These are phyloP conservation scores for Epicauta chinensis DNA, from an alignment of 1,140 invertebrate species.

Conservation along the genomic window DNA sequence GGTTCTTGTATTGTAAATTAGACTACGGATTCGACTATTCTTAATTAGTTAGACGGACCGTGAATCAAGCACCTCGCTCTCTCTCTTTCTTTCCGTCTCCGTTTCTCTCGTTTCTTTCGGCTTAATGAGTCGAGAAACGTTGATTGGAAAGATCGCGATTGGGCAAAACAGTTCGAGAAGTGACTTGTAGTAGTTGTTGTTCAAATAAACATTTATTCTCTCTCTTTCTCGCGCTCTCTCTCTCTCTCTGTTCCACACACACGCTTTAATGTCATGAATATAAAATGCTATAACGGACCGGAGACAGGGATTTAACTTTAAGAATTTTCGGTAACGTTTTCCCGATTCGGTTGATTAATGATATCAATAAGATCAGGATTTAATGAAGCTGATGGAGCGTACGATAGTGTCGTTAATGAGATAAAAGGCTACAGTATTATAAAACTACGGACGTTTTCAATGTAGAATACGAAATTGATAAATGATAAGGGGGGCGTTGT, in stretches of 20 bases:
- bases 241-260: too few relatives aligned
- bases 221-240: too few relatives aligned
- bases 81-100: too few relatives aligned
- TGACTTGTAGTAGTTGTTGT: too few relatives aligned
- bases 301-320: not conserved
- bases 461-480: too few relatives aligned
- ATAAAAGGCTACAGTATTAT: too few relatives aligned
- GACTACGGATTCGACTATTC: constrained; percentile 9
- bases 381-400: constrained; percentile 15
- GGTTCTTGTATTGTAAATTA: not conserved
- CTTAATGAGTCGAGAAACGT: constrained; percentile 11
- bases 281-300: too few relatives aligned
- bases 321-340: constrained; percentile 11
- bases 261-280: too few relatives aligned
- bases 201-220: too few relatives aligned
- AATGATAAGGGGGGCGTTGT: too few relatives aligned
- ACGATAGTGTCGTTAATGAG: constrained; percentile 18
- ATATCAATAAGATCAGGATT: constrained; percentile 17
- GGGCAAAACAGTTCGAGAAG: not conserved
- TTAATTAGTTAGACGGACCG: constrained; percentile 14
- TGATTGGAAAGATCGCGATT: constrained; percentile 7
- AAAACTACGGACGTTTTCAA: too few relatives aligned
- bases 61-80: too few relatives aligned
- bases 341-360: constrained; percentile 8
- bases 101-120: constrained; percentile 4